phyloP scores from a whole-genome alignment of 2,113 vertebrate species.

The Urocitellus parryii region DNA sequence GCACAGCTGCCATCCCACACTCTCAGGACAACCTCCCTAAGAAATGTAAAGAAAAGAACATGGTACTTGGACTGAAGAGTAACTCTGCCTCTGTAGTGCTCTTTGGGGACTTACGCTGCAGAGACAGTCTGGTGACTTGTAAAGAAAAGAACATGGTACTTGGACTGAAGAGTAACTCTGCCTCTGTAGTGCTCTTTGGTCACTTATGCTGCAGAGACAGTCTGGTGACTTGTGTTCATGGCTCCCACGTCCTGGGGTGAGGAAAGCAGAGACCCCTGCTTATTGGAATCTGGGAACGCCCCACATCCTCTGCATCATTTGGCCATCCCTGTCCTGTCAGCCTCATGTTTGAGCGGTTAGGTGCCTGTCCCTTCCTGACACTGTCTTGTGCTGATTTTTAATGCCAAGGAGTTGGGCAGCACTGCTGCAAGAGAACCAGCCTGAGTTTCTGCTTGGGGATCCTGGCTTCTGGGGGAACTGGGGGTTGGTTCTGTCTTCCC shows the following conservation, averaged over 20 bases:
- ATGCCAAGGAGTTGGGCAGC: not conserved
- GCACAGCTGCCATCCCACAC: not conserved
- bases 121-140: too few species aligned
- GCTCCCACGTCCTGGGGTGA: too few species aligned
- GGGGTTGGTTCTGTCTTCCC: too few species aligned
- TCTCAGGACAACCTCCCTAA: not conserved
- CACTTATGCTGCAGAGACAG: not conserved
- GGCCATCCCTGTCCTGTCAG: rapidly evolving
- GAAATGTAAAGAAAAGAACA: not conserved
- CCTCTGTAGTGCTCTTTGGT: not conserved
- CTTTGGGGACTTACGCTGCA: rapidly evolving
- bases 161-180: not conserved
- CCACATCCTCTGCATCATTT: not conserved
- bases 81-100: not conserved
- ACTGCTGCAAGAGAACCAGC: rapidly evolving
- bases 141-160: not conserved
- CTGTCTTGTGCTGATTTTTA: too few species aligned
- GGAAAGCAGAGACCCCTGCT: not conserved
- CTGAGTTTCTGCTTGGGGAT: not conserved
- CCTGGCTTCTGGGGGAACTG: not conserved
- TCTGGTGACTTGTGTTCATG: not conserved
- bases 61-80: not conserved
- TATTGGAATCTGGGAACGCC: rapidly evolving
- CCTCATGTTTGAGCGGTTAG: rapidly evolving
- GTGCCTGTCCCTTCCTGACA: not conserved